A percentile compares a stretch with the other conserved stretches of the same genome.
Evolutionary conservation across 2,113 vertebrate genomes (phyloP).

Genomic region (Elachura formosa): DNA sequence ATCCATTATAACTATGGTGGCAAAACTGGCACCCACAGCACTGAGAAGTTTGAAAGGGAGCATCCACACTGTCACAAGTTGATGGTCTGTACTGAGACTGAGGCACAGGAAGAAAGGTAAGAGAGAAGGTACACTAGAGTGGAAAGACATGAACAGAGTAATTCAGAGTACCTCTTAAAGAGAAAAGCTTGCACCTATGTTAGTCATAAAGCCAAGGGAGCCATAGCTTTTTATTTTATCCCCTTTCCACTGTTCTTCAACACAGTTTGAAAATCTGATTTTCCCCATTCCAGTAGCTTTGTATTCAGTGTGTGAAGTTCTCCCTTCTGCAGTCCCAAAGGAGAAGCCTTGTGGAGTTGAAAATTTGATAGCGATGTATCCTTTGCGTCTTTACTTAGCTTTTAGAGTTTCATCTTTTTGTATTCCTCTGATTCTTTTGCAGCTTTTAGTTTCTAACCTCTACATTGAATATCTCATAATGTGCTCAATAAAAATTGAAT

Average conservation of each 20-base stretch:
- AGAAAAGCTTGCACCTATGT: background rate
- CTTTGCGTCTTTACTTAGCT: background rate
- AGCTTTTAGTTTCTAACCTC: background rate
- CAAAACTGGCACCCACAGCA: background rate
- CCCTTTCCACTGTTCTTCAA: background rate
- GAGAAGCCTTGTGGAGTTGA: background rate
- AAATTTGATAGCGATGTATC: background rate
- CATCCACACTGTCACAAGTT: background rate
- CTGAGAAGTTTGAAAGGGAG: background rate
- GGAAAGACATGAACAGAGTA: background rate
- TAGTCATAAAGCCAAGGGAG: background rate
- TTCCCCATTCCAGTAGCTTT: background rate
- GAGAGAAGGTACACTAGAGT: background rate
- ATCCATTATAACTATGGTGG: fast-evolving
- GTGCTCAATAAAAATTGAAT: slow-evolving; percentile 15
- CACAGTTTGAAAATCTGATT: background rate
- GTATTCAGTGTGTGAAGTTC: background rate
- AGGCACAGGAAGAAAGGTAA: background rate
- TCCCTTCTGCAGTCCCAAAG: background rate
- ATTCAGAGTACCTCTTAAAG: background rate
- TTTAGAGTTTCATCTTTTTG: background rate
- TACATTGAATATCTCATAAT: background rate
- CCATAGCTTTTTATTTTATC: background rate
- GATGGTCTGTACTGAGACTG: background rate
- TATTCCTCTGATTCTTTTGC: background rate